These are phyloP conservation scores for Oligia fasciuncula DNA, from an alignment of 2,888 invertebrate species.

Conservation along the genomic window DNA sequence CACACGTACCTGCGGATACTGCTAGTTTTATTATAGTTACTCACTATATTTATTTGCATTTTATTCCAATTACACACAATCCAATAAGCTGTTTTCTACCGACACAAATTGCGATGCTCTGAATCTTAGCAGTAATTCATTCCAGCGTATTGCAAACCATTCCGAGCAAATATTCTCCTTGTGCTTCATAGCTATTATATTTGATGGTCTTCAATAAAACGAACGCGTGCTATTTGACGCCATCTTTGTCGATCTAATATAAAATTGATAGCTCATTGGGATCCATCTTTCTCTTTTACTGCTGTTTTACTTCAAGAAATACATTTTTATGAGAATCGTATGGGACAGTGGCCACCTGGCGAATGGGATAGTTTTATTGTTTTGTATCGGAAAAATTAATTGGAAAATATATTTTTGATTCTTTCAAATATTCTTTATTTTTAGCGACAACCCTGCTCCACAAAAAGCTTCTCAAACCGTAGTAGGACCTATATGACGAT, in stretches of 20 bases:
- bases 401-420: constrained; percentile 9
- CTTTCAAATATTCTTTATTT: neutral
- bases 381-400: constrained; percentile 19
- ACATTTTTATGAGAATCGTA: constrained; percentile 37
- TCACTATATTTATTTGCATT: neutral
- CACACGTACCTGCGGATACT: neutral
- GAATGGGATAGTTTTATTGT: constrained; percentile 34
- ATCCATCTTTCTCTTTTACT: constrained; percentile 42
- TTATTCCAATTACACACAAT: neutral
- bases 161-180: constrained; percentile 18
- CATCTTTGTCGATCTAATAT: constrained; percentile 45
- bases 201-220: constrained; percentile 53
- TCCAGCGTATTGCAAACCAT: constrained; percentile 5
- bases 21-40: neutral
- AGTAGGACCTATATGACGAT: neutral
- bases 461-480: constrained; percentile 1
- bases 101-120: neutral
- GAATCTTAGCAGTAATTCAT: constrained; percentile 25
- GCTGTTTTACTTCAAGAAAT: constrained; percentile 43
- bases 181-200: constrained; percentile 22
- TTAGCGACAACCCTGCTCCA: neutral
- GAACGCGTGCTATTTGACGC: constrained; percentile 39
- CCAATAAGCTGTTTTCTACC: neutral
- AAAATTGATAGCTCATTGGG: constrained; percentile 56
- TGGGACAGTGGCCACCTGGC: constrained; percentile 39